phyloP scores from a whole-genome alignment of 2,888 invertebrate genomes.

The Unio pictorum region DNA sequence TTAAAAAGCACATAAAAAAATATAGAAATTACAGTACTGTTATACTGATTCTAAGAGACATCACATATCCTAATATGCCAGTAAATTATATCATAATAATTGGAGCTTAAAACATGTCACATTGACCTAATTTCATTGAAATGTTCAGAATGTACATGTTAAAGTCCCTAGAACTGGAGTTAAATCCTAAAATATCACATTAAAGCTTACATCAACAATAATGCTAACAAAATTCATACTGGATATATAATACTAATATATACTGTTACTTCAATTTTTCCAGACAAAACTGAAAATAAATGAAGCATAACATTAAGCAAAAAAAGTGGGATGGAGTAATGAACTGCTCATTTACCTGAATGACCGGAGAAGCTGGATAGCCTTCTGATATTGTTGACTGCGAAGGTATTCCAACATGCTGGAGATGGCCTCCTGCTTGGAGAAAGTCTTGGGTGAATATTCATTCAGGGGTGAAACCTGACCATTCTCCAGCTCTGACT shows the following conservation, averaged over 20 bases:
- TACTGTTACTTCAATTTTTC: too few relatives aligned
- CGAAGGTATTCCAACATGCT: conserved; percentile 75
- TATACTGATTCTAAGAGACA: too few relatives aligned
- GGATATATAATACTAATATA: too few relatives aligned
- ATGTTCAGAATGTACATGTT: neutral
- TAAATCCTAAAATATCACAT: too few relatives aligned
- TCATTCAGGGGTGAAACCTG: conserved; percentile 62
- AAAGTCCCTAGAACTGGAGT: too few relatives aligned
- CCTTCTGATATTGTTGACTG: conserved; percentile 81
- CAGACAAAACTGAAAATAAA: too few relatives aligned
- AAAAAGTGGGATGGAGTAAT: neutral
- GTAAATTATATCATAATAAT: too few relatives aligned
- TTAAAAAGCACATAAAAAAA: too few relatives aligned
- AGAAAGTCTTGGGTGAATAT: conserved; percentile 60
- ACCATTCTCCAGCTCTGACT: conserved; percentile 67
- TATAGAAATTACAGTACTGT: too few relatives aligned
- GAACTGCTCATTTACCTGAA: conserved; percentile 51
- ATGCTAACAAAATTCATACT: too few relatives aligned
- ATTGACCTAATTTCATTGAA: neutral
- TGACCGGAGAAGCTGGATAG: conserved; percentile 76
- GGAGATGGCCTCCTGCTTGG: conserved; percentile 66
- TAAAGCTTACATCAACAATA: too few relatives aligned
- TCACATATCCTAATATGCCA: too few relatives aligned
- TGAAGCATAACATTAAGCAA: neutral
- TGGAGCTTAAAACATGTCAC: neutral